phyloP scores from a whole-genome alignment of 2,113 vertebrate genomes.

The Cyprinus carpio region DNA sequence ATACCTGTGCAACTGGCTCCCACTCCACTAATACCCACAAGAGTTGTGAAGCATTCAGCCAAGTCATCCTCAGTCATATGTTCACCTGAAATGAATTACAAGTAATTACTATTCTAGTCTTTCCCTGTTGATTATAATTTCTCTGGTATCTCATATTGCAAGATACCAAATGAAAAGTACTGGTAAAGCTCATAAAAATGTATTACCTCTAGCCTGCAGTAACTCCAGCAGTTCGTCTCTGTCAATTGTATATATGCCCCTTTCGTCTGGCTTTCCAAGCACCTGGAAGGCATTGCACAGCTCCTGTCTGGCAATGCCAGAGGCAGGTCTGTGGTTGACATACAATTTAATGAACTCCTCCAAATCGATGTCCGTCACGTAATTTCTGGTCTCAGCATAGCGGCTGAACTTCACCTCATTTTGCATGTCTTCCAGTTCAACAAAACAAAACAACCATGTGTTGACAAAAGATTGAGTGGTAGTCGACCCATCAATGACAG shows the following conservation, averaged over 20 bases:
- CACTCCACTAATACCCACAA: constrained; percentile 73
- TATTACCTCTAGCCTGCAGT: constrained; percentile 82
- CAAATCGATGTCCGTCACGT: constrained; percentile 81
- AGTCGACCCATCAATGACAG: neutral
- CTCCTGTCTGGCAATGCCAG: constrained; percentile 73
- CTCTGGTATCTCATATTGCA: neutral
- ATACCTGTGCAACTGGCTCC: constrained; percentile 71
- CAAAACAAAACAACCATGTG: constrained; percentile 28
- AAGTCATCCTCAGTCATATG: constrained; percentile 87
- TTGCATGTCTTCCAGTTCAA: constrained; percentile 85
- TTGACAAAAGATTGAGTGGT: constrained; percentile 17
- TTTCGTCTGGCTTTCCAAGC: constrained; percentile 74
- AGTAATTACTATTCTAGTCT: neutral
- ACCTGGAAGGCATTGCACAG: constrained; percentile 76
- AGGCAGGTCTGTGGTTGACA: constrained; percentile 86
- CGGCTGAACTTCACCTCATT: constrained; percentile 90
- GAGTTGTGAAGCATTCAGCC: constrained; percentile 75
- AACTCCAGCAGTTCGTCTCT: constrained; percentile 80
- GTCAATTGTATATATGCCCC: constrained; percentile 69
- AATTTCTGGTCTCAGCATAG: constrained; percentile 81
- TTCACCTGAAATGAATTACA: constrained; percentile 77
- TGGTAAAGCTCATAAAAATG: neutral
- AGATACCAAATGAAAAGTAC: neutral
- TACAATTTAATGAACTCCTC: constrained; percentile 90
- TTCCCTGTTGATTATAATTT: neutral